These are phyloP conservation scores for Apistogramma diplotaenia DNA, from an alignment of 2,113 vertebrate species.

Conservation along the genomic window DNA sequence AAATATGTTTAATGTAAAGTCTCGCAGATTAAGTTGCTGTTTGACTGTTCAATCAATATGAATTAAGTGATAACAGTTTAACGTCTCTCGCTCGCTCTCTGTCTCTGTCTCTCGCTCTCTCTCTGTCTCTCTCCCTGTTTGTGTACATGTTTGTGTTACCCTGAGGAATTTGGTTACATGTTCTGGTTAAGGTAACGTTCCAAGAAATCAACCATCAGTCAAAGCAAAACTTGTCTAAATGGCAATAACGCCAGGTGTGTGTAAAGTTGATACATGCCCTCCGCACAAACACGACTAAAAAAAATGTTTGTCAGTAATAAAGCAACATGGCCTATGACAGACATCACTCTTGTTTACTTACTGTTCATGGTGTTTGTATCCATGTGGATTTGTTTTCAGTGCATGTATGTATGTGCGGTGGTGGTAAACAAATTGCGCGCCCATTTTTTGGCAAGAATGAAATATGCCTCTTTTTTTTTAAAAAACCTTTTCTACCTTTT, in stretches of 20 bases:
- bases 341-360: background rate
- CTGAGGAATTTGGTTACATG: background rate
- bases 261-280: too few relatives aligned
- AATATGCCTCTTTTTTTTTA: background rate
- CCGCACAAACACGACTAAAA: background rate
- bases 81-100: background rate
- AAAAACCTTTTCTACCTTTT: background rate
- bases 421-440: background rate
- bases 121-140: background rate
- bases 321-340: background rate
- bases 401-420: background rate
- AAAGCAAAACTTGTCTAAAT: background rate
- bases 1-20: background rate
- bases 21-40: background rate
- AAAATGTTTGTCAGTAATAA: background rate
- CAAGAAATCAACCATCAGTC: background rate
- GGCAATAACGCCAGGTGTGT: background rate
- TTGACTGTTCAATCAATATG: background rate
- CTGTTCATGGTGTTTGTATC: background rate
- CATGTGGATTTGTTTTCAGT: too few relatives aligned
- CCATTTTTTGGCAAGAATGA: background rate
- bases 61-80: background rate
- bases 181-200: background rate
- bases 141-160: background rate
- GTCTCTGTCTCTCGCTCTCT: too few relatives aligned